Conservation (phyloP, 2,888 invertebrate species). For the Ochlodes sylvanus region DNA sequence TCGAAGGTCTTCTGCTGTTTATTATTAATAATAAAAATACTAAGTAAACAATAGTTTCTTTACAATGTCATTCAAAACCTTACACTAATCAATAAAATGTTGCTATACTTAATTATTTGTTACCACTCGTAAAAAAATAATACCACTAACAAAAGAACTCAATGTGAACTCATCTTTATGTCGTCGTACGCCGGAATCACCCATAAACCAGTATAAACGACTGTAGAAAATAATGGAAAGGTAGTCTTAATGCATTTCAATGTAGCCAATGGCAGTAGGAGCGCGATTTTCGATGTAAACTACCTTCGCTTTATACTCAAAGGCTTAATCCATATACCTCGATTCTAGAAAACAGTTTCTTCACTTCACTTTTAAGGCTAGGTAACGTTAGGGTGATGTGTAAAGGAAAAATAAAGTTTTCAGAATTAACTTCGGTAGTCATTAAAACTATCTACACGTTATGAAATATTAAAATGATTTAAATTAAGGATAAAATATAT, state of each 20-base stretch:
- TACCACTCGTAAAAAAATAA: background rate
- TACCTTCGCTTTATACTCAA: slow-evolving; percentile 32
- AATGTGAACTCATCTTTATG: slow-evolving; percentile 16
- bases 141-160: background rate
- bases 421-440: no score
- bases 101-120: no score
- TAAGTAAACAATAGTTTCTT: no score
- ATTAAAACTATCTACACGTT: no score
- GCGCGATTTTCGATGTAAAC: slow-evolving; percentile 32
- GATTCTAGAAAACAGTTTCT: slow-evolving; percentile 12
- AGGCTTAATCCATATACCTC: slow-evolving; percentile 19
- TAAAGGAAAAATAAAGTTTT: no score
- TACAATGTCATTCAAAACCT: no score
- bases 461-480: no score
- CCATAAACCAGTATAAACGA: slow-evolving; percentile 52
- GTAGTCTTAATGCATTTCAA: slow-evolving; percentile 49
- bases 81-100: no score
- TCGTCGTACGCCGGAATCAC: slow-evolving; percentile 33
- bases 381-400: background rate
- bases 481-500: no score
- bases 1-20: no score
- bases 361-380: background rate
- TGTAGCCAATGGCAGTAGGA: slow-evolving; percentile 31
- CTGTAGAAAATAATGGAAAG: slow-evolving; percentile 56
- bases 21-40: no score